Conservation (phyloP, 1,140 invertebrate genomes). For the Dendrolimus punctatus region DNA sequence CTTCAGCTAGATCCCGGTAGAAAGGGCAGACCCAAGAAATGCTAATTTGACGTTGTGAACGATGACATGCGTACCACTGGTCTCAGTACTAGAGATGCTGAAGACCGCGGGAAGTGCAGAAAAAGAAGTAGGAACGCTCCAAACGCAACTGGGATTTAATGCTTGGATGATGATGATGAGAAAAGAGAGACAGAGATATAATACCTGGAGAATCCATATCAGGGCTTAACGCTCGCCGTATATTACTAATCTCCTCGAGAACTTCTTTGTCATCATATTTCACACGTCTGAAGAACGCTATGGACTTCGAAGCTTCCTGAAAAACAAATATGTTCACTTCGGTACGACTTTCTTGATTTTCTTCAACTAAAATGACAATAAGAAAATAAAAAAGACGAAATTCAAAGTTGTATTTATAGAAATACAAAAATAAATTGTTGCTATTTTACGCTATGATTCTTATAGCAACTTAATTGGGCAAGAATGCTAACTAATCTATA, state of each 20-base stretch:
- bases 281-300: conserved; percentile 31
- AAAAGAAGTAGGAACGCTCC: too few relatives aligned
- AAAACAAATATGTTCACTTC: conserved; percentile 3
- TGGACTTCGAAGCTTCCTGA: conserved; percentile 32
- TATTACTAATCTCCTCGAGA: conserved; percentile 24
- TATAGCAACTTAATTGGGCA: neutral
- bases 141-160: too few relatives aligned
- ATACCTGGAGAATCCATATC: conserved; percentile 13
- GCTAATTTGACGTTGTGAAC: too few relatives aligned
- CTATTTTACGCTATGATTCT: neutral
- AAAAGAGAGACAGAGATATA: neutral
- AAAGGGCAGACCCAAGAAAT: too few relatives aligned
- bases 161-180: too few relatives aligned
- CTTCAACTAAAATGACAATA: neutral
- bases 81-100: too few relatives aligned
- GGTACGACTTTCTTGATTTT: neutral
- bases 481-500: too few relatives aligned
- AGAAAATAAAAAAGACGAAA: neutral
- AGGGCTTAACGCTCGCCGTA: conserved; percentile 23
- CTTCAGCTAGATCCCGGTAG: too few relatives aligned
- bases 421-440: neutral
- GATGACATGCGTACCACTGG: too few relatives aligned
- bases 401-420: neutral
- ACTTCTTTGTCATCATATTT: conserved; percentile 25
- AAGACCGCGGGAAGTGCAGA: too few relatives aligned